phyloP scores from a whole-genome alignment of 2,888 invertebrate genomes.

The Epinotia nisella region DNA sequence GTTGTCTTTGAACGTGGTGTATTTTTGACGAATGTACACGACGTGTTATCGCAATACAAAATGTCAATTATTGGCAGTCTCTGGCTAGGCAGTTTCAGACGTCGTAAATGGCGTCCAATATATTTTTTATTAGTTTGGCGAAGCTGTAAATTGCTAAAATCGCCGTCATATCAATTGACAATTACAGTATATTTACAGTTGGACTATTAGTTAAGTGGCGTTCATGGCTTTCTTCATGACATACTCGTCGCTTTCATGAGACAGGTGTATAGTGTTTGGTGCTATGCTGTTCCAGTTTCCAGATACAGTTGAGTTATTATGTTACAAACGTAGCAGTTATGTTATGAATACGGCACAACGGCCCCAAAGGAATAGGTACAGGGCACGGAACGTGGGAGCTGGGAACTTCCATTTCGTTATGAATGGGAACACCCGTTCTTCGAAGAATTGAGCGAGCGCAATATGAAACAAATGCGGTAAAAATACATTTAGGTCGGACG shows the following conservation, averaged over 20 bases:
- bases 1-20: neutral
- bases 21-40: neutral
- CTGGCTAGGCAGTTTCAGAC: slow-evolving; percentile 47
- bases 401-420: slow-evolving; percentile 22
- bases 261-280: neutral
- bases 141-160: slow-evolving; percentile 62
- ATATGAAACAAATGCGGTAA: neutral
- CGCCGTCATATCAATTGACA: slow-evolving; percentile 53
- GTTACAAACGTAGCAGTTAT: neutral
- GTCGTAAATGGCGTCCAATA: slow-evolving; percentile 60
- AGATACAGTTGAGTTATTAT: slow-evolving; percentile 48
- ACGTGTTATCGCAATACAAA: neutral
- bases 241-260: neutral
- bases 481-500: neutral
- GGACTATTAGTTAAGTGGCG: neutral
- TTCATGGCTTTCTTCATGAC: too few species aligned
- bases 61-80: slow-evolving; percentile 59
- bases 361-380: neutral
- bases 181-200: neutral
- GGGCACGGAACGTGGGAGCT: slow-evolving; percentile 7
- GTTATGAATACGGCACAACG: neutral
- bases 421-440: slow-evolving; percentile 30
- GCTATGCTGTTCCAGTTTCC: neutral
- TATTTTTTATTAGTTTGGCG: slow-evolving; percentile 62
- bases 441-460: neutral